Evolutionary conservation across 2,797 vertebrate species (phyloP), one percentile per base, ranked within the genome.

Genomic region (Sebastes miniatus): DNA sequence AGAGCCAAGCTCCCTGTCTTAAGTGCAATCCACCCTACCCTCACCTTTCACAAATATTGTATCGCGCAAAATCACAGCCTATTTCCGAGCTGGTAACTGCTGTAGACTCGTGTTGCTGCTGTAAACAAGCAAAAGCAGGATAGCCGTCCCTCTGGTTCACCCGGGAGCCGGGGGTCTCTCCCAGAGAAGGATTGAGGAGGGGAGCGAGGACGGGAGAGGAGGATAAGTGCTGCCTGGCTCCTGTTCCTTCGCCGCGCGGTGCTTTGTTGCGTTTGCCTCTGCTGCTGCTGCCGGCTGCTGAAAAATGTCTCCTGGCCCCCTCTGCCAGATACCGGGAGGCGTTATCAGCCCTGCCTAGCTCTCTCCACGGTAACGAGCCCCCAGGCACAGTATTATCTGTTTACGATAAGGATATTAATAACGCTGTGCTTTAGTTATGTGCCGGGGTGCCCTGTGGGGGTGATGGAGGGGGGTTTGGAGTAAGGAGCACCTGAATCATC

Each of bases 351-450:
- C 83, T 77, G 77, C 86, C 84, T 87, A 27, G 85, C 87, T 88
- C 87, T 89, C 84, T 90, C 90, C 76, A 66, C 76, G 24, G 92
- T 93, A 94, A 93, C 88, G 88, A 93, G 92, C 88, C 94, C 93
- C 91, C 77, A 90, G 92, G 89, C 92, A 67, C 85, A 32, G 90
- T 78, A 93, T 94, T 94, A 95, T 95, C 92, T 93, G 92, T 94
- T 94, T 94, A 92, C 85, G 90, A 95, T 95, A 95, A 95, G 92
- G 94, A 94, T 94, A 94, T 95, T 93, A 95, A 95, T 95, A 95
- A 95, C 87, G 78, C 87, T 87, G 87, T 77, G 85, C 90, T 94
- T 91, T 93, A 93, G 89, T 93, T 91, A 91, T 90, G 89, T 88
- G 89, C 81, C 27, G 69, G 77, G 81, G 61, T 87, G 87, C 80